phyloP scores from a whole-genome alignment of 2,888 invertebrate species.

The Lissonota sp. region DNA sequence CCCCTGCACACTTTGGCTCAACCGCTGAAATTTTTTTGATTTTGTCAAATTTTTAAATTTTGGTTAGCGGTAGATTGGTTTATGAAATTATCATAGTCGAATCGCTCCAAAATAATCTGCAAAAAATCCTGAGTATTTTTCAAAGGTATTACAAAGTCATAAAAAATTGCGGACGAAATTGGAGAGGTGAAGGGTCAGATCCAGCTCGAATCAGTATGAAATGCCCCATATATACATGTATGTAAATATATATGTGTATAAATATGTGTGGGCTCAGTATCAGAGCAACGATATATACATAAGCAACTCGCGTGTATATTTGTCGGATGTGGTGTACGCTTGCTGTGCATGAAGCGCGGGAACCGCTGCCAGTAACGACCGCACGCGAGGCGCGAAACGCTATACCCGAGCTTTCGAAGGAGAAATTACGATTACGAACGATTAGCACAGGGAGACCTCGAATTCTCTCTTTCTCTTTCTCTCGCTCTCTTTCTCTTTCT shows the following conservation, averaged over 20 bases:
- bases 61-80: too few relatives aligned
- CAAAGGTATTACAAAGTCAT: too few relatives aligned
- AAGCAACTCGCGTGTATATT: constrained; percentile 36
- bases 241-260: neutral
- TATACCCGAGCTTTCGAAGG: constrained; percentile 30
- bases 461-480: neutral
- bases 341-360: constrained; percentile 36
- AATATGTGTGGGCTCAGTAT: neutral
- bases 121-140: too few relatives aligned
- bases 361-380: constrained; percentile 43
- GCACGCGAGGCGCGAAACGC: constrained; percentile 26
- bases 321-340: constrained; percentile 55
- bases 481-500: neutral
- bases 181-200: too few relatives aligned
- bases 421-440: constrained; percentile 55
- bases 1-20: too few relatives aligned
- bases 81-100: too few relatives aligned
- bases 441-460: constrained; percentile 14
- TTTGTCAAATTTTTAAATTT: too few relatives aligned
- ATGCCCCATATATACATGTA: constrained; percentile 9
- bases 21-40: too few relatives aligned
- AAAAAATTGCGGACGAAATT: too few relatives aligned
- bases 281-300: constrained; percentile 4
- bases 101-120: too few relatives aligned
- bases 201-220: too few relatives aligned